phyloP scores from a whole-genome alignment of 2,888 invertebrate species.

The Apamea sordens region DNA sequence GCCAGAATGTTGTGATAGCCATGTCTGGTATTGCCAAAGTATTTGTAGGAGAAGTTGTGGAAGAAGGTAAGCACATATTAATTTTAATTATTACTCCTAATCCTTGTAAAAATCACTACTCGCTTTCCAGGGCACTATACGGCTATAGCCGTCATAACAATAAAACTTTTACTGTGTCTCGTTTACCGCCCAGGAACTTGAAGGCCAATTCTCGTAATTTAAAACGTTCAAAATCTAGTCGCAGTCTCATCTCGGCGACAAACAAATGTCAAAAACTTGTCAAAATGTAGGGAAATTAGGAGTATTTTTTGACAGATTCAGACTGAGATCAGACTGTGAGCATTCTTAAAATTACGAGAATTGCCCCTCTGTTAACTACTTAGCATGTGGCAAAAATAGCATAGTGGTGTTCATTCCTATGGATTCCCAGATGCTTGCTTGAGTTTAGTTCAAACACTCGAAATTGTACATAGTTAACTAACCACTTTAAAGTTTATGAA shows the following conservation, averaged over 20 bases:
- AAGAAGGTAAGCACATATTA: constrained; percentile 94
- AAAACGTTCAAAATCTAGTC: too few species aligned
- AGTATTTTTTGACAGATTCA: too few species aligned
- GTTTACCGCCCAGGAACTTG: neutral
- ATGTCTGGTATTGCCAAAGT: constrained; percentile 99
- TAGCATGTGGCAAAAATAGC: neutral
- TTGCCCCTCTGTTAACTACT: too few species aligned
- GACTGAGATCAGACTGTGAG: too few species aligned
- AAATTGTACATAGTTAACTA: neutral
- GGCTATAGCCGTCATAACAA: neutral
- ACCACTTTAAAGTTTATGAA: neutral
- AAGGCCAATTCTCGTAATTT: too few species aligned
- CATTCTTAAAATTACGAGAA: too few species aligned
- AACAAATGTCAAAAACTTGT: too few species aligned
- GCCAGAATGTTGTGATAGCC: constrained; percentile 99
- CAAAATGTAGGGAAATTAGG: too few species aligned
- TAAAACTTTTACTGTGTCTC: neutral
- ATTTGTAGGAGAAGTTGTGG: constrained; percentile 99
- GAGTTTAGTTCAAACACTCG: neutral
- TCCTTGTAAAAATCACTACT: neutral
- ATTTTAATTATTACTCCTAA: too few species aligned
- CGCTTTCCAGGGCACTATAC: neutral
- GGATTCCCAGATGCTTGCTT: neutral
- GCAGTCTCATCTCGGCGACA: too few species aligned
- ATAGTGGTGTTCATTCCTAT: neutral